Evolutionary conservation across 2,113 vertebrate genomes (phyloP).

Genomic region (Tauraco erythrolophus): DNA sequence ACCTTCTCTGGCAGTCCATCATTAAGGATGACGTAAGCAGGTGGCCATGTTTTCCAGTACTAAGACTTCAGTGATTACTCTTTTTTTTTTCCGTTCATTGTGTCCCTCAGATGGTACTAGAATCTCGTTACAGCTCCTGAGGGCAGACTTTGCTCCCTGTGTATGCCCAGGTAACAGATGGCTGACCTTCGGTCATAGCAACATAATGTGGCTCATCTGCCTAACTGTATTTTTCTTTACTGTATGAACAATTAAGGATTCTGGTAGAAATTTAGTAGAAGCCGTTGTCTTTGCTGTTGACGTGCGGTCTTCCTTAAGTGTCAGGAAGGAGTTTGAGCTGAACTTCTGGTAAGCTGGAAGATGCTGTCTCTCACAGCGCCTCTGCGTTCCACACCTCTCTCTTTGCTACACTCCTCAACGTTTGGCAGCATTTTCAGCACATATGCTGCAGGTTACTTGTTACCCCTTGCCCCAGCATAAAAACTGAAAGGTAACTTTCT

Average conservation of each 20-base stretch:
- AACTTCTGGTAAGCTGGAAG: slow-evolving; percentile 31
- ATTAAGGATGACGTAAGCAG: not conserved
- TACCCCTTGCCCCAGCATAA: not conserved
- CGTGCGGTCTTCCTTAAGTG: not conserved
- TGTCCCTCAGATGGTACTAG: not conserved
- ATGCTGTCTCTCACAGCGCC: slow-evolving; percentile 37
- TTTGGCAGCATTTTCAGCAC: slow-evolving; percentile 37
- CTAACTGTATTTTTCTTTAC: not conserved
- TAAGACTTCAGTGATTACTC: not conserved
- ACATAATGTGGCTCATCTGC: not conserved
- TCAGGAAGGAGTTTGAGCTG: slow-evolving; percentile 10
- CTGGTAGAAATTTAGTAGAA: not conserved
- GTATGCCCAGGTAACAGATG: not conserved
- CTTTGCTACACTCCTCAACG: not conserved
- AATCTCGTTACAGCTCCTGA: not conserved
- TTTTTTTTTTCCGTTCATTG: not conserved
- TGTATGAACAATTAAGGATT: not conserved
- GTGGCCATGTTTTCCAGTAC: not conserved
- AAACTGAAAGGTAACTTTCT: not conserved
- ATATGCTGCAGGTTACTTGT: slow-evolving; percentile 4
- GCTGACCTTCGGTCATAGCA: not conserved
- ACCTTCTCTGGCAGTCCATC: not conserved
- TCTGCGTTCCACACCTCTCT: slow-evolving; percentile 19
- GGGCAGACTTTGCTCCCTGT: not conserved
- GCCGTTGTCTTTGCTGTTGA: not conserved